A percentile compares a stretch with the other conserved stretches of the same genome.
Evolutionary conservation across 2,113 vertebrate species (phyloP).

Genomic region (Catagonus wagneri): DNA sequence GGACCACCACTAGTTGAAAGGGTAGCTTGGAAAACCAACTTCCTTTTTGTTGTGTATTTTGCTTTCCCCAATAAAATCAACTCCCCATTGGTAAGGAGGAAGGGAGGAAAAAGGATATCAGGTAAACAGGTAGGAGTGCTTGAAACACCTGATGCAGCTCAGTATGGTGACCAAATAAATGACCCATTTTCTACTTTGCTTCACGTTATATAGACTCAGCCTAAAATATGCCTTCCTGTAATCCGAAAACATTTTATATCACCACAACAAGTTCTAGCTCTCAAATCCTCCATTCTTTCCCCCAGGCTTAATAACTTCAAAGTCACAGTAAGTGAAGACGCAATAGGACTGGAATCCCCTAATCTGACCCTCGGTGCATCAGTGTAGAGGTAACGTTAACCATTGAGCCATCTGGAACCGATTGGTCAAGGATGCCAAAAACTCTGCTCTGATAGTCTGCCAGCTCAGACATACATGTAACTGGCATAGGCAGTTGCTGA

Average conservation of each 20-base stretch:
- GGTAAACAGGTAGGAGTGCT: background rate
- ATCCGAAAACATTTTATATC: background rate
- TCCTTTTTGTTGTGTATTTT: background rate
- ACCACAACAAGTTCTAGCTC: background rate
- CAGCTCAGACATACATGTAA: background rate
- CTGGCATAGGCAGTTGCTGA: background rate
- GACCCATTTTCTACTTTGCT: background rate
- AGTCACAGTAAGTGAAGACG: background rate
- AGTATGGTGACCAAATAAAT: background rate
- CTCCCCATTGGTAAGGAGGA: background rate
- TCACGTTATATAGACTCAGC: background rate
- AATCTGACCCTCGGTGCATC: background rate
- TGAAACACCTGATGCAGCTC: background rate
- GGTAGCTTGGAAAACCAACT: background rate
- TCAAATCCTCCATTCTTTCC: background rate
- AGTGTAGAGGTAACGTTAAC: background rate
- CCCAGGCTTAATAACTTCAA: background rate
- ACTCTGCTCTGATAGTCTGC: background rate
- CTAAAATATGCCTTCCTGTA: background rate
- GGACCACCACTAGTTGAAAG: background rate
- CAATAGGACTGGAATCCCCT: background rate
- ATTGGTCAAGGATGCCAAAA: background rate
- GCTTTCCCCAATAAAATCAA: conserved; percentile 9
- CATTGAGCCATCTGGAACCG: background rate
- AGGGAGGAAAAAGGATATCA: background rate